Base-by-base conservation (phyloP, 2,797 vertebrate species). In the Salarias fasciatus region DNA sequence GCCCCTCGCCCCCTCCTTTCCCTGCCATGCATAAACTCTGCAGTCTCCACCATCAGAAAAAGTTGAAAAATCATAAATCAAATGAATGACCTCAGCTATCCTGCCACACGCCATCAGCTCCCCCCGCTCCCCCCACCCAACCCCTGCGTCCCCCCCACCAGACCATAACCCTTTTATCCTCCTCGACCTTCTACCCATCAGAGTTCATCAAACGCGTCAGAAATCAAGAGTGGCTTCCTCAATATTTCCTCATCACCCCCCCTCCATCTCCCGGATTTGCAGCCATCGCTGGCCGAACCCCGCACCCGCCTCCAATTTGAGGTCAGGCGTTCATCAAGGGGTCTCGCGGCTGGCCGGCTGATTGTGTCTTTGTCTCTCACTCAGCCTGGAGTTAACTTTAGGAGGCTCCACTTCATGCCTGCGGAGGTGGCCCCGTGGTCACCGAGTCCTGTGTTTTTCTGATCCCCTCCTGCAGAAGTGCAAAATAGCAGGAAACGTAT, bases 401-500 rank as follows among this genome's bases (percentile, higher is more conserved):
- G 80, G 68, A 78, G 65, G 24, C 40, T n/a, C 77, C 80, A 69
- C 43, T 62, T 65, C 69, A 47, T 58, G 60, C n/a, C 56, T 18
- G 44, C 14, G 15, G 74, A 85, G 83, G 75, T 89, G 77, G 77
- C 75, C 79, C 72, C 6, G 24, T 79, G 79, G 72, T 79, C 82
- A 80, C 69, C 58, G 75, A 77, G 78, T 72, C 54, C 75, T 24
- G 55, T 90, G 89, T 90, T 89, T 86, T 86, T 84, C 73, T 78
- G 85, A 84, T 81, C 75, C 81, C 83, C 85, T 85, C 64, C 80
- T 70, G 82, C 80, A 84, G 75, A 69, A 84, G 64, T 77, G 87
- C 78, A 92, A 90, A 92, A 92, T 90, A 88, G 89, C 90, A 92
- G 91, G 91, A 92, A 92, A 88, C 68, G 74, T 91, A 90, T 89